Evolutionary conservation across 2,888 invertebrate genomes (phyloP).

Genomic region (Tribolium freemani): DNA sequence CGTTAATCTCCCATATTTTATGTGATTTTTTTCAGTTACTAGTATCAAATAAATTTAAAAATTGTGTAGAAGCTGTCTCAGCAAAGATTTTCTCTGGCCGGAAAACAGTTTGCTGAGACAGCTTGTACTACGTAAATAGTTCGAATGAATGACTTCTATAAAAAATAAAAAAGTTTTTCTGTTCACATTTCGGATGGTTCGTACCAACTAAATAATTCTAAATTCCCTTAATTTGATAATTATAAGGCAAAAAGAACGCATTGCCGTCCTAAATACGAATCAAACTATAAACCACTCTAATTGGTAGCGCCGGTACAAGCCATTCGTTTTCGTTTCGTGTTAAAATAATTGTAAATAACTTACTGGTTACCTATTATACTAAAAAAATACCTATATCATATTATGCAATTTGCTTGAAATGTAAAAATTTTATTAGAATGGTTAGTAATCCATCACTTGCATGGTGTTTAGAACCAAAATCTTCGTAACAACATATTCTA

Average conservation of each 20-base stretch:
- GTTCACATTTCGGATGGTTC: neutral
- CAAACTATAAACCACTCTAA: neutral
- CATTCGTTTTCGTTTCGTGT: neutral
- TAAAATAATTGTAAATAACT: conserved; percentile 48
- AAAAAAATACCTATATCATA: conserved; percentile 42
- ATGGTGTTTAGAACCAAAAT: conserved; percentile 41
- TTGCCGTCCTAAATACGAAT: neutral
- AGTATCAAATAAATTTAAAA: neutral
- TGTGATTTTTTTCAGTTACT: too few relatives aligned
- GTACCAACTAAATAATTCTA: neutral
- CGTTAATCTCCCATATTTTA: too few relatives aligned
- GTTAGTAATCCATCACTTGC: conserved; percentile 46
- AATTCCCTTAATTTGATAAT: neutral
- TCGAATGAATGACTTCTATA: neutral
- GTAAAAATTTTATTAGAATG: conserved; percentile 46
- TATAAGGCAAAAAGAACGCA: neutral
- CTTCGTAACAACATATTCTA: conserved; percentile 25
- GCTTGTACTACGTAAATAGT: neutral
- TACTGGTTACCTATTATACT: conserved; percentile 48
- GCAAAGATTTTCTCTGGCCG: too few relatives aligned
- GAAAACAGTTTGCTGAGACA: too few relatives aligned
- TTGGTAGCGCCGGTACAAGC: neutral
- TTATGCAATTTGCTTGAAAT: conserved; percentile 49
- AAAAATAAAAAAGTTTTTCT: neutral
- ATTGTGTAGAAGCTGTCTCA: too few relatives aligned